A percentile compares a stretch with the other conserved stretches of the same genome.
Evolutionary conservation across 2,888 invertebrate species (phyloP).

Genomic region (Hyles lineata): DNA sequence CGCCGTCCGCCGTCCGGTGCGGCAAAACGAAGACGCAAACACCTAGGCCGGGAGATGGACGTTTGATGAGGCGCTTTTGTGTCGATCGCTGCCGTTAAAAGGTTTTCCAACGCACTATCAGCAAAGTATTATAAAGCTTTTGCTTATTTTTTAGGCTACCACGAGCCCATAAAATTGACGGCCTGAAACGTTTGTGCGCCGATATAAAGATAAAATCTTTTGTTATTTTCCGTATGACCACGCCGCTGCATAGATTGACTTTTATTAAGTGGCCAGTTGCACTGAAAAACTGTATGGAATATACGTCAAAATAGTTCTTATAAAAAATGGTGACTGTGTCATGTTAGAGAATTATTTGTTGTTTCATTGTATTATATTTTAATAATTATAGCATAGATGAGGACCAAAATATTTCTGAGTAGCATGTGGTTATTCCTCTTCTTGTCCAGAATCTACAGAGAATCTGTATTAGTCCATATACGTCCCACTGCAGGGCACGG

Average conservation of each 20-base stretch:
- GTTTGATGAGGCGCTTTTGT: constrained; percentile 84
- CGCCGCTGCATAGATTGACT: constrained; percentile 16
- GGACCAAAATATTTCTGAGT: too few relatives aligned
- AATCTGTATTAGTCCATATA: too few relatives aligned
- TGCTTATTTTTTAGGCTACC: constrained; percentile 46
- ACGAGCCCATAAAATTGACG: constrained; percentile 20
- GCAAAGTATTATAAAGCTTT: constrained; percentile 49
- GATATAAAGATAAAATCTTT: constrained; percentile 19
- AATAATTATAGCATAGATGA: too few relatives aligned
- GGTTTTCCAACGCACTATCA: constrained; percentile 73
- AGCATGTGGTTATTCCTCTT: too few relatives aligned
- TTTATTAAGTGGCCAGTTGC: neutral
- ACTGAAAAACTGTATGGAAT: neutral
- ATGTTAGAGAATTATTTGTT: too few relatives aligned
- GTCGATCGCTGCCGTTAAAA: constrained; percentile 77
- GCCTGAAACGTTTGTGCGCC: constrained; percentile 9
- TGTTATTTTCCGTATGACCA: constrained; percentile 25
- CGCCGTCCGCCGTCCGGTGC: constrained; percentile 51
- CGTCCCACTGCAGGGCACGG: too few relatives aligned
- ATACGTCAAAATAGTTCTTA: too few relatives aligned
- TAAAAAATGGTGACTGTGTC: too few relatives aligned
- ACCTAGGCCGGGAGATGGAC: constrained; percentile 75
- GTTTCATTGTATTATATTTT: too few relatives aligned
- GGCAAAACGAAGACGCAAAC: constrained; percentile 73
- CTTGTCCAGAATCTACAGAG: too few relatives aligned